Percentiles rank a stretch among this genome's conserved stretches.
Evolutionary conservation across 2,797 vertebrate species (phyloP).

Genomic region (Miopithecus talapoin): DNA sequence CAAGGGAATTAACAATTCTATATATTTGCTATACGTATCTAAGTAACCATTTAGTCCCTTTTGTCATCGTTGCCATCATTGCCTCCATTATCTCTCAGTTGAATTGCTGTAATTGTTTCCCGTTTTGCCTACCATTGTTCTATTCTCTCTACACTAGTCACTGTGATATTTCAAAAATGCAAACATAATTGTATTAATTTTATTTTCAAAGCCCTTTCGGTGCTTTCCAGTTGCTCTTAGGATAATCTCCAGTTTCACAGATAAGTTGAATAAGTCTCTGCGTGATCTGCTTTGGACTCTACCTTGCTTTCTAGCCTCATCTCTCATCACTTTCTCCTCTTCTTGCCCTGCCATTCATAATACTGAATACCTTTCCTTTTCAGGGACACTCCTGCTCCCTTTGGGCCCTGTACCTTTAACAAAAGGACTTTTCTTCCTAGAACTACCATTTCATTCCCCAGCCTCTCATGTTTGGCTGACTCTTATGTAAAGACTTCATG

Average conservation of each 20-base stretch:
- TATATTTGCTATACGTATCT: not conserved
- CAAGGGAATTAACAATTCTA: not conserved
- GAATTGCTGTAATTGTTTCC: not conserved
- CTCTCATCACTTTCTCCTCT: not conserved
- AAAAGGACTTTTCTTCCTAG: not conserved
- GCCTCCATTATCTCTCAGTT: not conserved
- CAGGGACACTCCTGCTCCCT: not conserved
- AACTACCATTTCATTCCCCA: not conserved
- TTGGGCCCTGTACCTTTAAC: not conserved
- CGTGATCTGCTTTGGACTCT: not conserved
- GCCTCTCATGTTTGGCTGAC: not conserved
- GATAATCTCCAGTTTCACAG: not conserved
- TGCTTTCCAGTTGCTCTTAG: not conserved
- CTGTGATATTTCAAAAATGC: not conserved
- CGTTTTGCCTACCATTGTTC: not conserved
- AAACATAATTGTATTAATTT: not conserved
- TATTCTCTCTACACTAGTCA: not conserved
- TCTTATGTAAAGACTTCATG: not conserved
- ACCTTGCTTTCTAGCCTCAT: not conserved
- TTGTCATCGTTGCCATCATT: not conserved
- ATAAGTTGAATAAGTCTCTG: not conserved
- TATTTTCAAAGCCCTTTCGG: not conserved
- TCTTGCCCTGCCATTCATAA: not conserved
- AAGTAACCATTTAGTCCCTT: not conserved
- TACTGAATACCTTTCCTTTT: not conserved